These are phyloP conservation scores for Ormia ochracea DNA, from an alignment of 2,888 invertebrate species.

Conservation along the genomic window DNA sequence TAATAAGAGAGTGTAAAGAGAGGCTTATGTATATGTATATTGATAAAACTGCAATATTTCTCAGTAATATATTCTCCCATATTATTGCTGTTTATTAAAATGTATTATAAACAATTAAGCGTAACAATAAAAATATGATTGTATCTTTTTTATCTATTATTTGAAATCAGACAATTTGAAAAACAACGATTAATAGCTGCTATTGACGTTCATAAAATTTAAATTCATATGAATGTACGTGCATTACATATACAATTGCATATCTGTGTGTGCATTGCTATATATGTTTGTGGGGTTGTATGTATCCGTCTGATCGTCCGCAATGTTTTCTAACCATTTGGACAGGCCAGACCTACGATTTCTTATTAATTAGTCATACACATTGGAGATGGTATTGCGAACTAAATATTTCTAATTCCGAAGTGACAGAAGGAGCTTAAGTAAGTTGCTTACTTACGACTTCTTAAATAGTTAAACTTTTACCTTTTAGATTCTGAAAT, in stretches of 20 bases:
- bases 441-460: no score
- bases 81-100: neutral
- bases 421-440: no score
- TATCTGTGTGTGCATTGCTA: neutral
- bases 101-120: constrained; percentile 27
- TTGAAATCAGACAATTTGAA: constrained; percentile 56
- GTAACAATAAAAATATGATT: constrained; percentile 16
- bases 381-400: neutral
- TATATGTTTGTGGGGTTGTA: neutral
- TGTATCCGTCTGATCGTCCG: neutral
- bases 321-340: constrained; percentile 16
- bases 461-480: no score
- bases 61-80: no score
- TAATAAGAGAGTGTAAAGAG: no score
- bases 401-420: neutral
- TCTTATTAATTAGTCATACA: constrained; percentile 39
- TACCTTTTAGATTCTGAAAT: no score
- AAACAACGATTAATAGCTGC: constrained; percentile 55
- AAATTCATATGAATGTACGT: neutral
- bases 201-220: constrained; percentile 50
- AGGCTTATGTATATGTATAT: no score
- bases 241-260: neutral
- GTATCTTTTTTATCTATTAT: constrained; percentile 46
- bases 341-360: constrained; percentile 33
- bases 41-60: neutral